phyloP scores from a whole-genome alignment of 2,888 invertebrate species.

The Arrhopalites spinosus region DNA sequence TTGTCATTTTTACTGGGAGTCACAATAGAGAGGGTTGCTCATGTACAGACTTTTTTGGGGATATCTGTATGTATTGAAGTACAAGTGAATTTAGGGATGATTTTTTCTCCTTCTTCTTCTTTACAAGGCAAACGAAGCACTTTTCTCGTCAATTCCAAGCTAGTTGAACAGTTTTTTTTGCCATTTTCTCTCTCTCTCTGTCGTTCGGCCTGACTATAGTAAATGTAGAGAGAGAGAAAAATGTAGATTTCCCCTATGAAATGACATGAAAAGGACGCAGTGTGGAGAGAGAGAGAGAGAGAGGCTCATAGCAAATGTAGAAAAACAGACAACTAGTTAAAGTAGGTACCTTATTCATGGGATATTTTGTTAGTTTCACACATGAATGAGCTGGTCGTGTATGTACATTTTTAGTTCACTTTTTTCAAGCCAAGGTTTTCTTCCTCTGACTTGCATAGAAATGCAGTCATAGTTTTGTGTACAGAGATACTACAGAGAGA shows the following conservation, averaged over 20 bases:
- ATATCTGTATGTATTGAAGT: too few relatives aligned
- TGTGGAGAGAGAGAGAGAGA: neutral
- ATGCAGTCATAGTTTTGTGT: too few relatives aligned
- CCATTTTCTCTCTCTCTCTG: slow-evolving; percentile 6
- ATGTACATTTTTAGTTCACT: too few relatives aligned
- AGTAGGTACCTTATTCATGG: slow-evolving; percentile 4
- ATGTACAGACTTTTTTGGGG: too few relatives aligned
- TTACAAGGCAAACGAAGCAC: slow-evolving; percentile 6
- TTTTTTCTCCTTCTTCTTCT: neutral
- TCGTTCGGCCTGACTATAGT: neutral
- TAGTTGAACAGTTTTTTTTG: slow-evolving; percentile 3
- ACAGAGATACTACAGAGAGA: too few relatives aligned
- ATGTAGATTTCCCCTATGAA: slow-evolving; percentile 3
- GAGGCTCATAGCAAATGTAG: slow-evolving; percentile 2
- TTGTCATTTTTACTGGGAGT: neutral
- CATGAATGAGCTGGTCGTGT: slow-evolving; percentile 20
- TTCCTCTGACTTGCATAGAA: too few relatives aligned
- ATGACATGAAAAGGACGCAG: slow-evolving; percentile 13
- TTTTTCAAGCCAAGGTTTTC: too few relatives aligned
- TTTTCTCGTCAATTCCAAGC: slow-evolving; percentile 12
- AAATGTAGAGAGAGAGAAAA: neutral
- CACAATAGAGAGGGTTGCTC: too few relatives aligned
- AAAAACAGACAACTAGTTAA: slow-evolving; percentile 12
- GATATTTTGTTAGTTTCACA: slow-evolving; percentile 30
- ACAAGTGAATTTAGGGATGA: slow-evolving; percentile 7